Conservation (phyloP, 1,140 invertebrate genomes). For the Drosophila varians region DNA sequence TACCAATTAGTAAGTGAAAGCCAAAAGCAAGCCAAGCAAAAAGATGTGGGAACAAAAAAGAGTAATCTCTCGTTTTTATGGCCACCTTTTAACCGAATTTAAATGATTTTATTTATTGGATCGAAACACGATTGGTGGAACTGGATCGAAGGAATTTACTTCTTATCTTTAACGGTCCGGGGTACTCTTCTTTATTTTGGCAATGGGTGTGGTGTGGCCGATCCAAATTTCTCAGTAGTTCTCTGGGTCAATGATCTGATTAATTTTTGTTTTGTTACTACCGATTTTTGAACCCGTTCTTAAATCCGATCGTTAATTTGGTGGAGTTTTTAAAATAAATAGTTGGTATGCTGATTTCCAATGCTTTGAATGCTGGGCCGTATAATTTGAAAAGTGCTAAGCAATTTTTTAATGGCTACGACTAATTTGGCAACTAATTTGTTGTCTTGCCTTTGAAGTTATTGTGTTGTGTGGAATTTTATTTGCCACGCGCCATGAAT, state of each 20-base stretch:
- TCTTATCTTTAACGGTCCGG: conserved; percentile 28
- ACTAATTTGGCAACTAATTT: conserved; percentile 57
- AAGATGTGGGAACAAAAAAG: background rate
- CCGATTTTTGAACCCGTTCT: conserved; percentile 44
- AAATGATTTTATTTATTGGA: conserved; percentile 60
- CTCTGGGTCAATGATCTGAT: conserved; percentile 73
- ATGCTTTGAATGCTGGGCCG: conserved; percentile 11
- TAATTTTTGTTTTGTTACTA: conserved; percentile 11
- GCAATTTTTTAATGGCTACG: conserved; percentile 44
- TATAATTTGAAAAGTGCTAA: conserved; percentile 59
- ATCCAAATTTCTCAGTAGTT: conserved; percentile 47
- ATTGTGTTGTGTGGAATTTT: conserved; percentile 17
- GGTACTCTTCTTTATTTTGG: conserved; percentile 8
- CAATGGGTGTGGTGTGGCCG: conserved; percentile 16
- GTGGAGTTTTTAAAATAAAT: conserved; percentile 17
- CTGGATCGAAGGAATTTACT: conserved; percentile 48
- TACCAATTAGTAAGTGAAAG: conserved; percentile 63
- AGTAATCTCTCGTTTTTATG: conserved; percentile 71
- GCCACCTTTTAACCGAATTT: conserved; percentile 64
- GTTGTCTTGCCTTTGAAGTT: conserved; percentile 45
- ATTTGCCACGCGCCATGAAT: conserved; percentile 59
- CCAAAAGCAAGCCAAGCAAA: background rate
- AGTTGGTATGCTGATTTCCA: conserved; percentile 21
- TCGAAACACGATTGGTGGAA: conserved; percentile 1
- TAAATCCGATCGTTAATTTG: conserved; percentile 47